Conservation (phyloP, 2,888 invertebrate genomes). For the Cantharis rustica region DNA sequence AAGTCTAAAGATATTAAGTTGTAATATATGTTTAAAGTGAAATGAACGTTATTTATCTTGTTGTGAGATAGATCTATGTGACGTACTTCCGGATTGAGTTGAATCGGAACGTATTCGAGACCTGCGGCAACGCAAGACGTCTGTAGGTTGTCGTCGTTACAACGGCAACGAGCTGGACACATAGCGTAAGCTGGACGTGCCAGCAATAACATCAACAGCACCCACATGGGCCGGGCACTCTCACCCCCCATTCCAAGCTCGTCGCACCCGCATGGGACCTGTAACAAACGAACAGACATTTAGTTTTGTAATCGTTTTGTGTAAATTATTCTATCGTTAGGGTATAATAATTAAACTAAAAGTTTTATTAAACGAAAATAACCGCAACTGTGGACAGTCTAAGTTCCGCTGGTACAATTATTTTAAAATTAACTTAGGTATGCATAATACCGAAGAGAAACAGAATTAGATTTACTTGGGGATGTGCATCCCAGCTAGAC, state of each 20-base stretch:
- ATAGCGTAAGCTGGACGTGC: slow-evolving; percentile 51
- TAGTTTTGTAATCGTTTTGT: slow-evolving; percentile 11
- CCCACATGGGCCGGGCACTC: slow-evolving; percentile 53
- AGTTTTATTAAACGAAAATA: slow-evolving; percentile 16
- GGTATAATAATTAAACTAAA: slow-evolving; percentile 13
- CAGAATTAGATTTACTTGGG: slow-evolving; percentile 23
- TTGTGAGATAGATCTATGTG: slow-evolving; percentile 85
- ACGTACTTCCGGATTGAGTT: slow-evolving; percentile 84
- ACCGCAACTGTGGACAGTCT: neutral
- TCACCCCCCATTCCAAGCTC: slow-evolving; percentile 55
- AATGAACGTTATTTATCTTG: slow-evolving; percentile 77
- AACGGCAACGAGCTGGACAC: slow-evolving; percentile 81
- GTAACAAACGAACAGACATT: slow-evolving; percentile 41
- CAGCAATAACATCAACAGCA: slow-evolving; percentile 61
- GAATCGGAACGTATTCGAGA: slow-evolving; percentile 85
- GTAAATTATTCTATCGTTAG: slow-evolving; percentile 14
- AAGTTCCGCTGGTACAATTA: neutral
- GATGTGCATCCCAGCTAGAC: slow-evolving; percentile 23
- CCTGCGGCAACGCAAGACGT: slow-evolving; percentile 79
- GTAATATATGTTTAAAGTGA: slow-evolving; percentile 79
- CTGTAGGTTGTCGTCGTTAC: slow-evolving; percentile 78
- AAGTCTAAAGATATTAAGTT: slow-evolving; percentile 81
- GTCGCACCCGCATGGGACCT: slow-evolving; percentile 53
- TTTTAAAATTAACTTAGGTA: slow-evolving; percentile 21
- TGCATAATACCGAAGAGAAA: slow-evolving; percentile 14